phyloP scores from a whole-genome alignment of 2,888 invertebrate genomes.

The Urechis unicinctus region DNA sequence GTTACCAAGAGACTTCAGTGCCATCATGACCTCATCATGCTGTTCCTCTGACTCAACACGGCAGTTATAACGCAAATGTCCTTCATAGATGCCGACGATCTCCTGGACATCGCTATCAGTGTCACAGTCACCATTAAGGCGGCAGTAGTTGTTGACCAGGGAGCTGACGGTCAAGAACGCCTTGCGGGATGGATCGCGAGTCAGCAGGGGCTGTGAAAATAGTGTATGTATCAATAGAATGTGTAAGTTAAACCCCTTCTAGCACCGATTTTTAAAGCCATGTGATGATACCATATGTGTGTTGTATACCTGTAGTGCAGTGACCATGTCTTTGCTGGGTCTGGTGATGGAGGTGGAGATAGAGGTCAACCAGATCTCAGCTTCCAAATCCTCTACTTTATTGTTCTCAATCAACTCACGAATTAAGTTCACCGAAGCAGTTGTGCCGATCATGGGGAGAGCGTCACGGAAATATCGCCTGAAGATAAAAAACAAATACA shows the following conservation, averaged over 20 bases:
- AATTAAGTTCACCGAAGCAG: conserved; percentile 75
- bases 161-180: conserved; percentile 65
- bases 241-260: background rate
- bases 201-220: conserved; percentile 17
- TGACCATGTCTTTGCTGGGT: conserved; percentile 14
- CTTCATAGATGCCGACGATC: conserved; percentile 26
- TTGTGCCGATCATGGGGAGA: conserved; percentile 77
- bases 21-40: conserved; percentile 14
- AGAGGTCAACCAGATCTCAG: conserved; percentile 77
- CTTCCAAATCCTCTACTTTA: conserved; percentile 60
- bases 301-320: conserved; percentile 32
- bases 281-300: too few relatives aligned
- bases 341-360: conserved; percentile 66
- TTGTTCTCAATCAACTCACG: conserved; percentile 68
- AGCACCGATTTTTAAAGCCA: too few relatives aligned
- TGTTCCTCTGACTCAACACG: background rate
- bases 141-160: conserved; percentile 66
- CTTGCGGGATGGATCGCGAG: conserved; percentile 47
- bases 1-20: conserved; percentile 74
- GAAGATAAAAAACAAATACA: too few relatives aligned
- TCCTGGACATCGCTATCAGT: conserved; percentile 37
- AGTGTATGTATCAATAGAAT: too few relatives aligned
- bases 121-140: conserved; percentile 48
- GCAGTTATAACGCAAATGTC: conserved; percentile 19
- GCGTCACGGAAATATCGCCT: conserved; percentile 77